A percentile compares a stretch with the other conserved stretches of the same genome.
Conservation (phyloP, 2,797 vertebrate genomes). For the Eulemur rubriventer region DNA sequence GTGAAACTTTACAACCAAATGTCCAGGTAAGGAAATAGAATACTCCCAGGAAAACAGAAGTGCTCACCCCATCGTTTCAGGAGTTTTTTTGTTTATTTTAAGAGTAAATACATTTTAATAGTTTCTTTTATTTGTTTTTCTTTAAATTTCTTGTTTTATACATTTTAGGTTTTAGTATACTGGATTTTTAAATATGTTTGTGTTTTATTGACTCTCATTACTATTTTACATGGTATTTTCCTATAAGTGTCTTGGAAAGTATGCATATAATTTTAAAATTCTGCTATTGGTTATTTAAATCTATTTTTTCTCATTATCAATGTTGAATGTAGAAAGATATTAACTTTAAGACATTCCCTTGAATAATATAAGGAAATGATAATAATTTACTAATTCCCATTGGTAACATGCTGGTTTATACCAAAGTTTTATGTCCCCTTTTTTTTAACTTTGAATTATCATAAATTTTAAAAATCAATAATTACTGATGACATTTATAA, state of each 20-base stretch:
- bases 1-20: background rate
- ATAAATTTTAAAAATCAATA: background rate
- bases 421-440: background rate
- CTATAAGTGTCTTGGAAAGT: background rate
- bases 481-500: background rate
- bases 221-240: background rate
- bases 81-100: background rate
- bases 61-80: background rate
- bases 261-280: background rate
- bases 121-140: background rate
- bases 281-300: background rate
- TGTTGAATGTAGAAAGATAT: background rate
- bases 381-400: background rate
- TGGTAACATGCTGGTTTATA: background rate
- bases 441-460: background rate
- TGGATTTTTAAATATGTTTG: background rate
- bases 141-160: background rate
- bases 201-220: background rate
- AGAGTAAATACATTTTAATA: background rate
- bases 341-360: background rate
- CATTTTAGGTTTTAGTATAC: background rate
- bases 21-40: background rate
- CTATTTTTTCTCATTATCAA: background rate
- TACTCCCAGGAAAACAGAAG: background rate
- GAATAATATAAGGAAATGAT: background rate